A percentile compares a stretch with the other conserved stretches of the same genome.
phyloP scores from a whole-genome alignment of 2,888 invertebrate species.

The Sphaeridia pumilis region DNA sequence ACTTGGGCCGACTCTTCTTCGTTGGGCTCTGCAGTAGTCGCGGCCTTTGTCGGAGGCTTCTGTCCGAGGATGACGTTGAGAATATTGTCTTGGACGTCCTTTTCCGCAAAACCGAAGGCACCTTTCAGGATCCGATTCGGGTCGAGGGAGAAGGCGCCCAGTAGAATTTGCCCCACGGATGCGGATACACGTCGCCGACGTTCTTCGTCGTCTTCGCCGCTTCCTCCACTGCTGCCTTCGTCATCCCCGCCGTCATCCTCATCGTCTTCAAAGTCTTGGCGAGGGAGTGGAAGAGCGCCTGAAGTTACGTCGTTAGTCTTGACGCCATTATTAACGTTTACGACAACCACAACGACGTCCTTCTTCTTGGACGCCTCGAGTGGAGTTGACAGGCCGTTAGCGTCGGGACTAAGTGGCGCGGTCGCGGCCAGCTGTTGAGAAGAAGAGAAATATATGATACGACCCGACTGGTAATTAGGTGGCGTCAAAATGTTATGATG shows the following conservation, averaged over 20 bases:
- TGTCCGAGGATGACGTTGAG: conserved; percentile 4
- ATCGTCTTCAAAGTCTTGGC: no score
- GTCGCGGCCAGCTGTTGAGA: no score
- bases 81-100: conserved; percentile 9
- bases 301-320: no score
- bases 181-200: not conserved
- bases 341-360: no score
- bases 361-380: no score
- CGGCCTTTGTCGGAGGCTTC: not conserved
- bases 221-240: not conserved
- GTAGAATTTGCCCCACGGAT: conserved; percentile 2
- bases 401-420: no score
- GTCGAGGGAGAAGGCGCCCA: conserved; percentile 9
- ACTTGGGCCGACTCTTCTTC: not conserved
- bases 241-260: conserved; percentile 6
- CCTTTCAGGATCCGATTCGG: conserved; percentile 7
- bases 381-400: no score
- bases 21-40: not conserved
- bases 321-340: no score
- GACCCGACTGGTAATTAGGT: no score
- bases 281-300: no score
- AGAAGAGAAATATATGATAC: no score
- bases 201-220: not conserved
- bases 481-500: no score
- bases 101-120: conserved; percentile 8